Evolutionary conservation across 23 tunicate genomes (phyloP), one percentile per base, ranked within the genome.

Genomic region (Oikopleura albicans): DNA sequence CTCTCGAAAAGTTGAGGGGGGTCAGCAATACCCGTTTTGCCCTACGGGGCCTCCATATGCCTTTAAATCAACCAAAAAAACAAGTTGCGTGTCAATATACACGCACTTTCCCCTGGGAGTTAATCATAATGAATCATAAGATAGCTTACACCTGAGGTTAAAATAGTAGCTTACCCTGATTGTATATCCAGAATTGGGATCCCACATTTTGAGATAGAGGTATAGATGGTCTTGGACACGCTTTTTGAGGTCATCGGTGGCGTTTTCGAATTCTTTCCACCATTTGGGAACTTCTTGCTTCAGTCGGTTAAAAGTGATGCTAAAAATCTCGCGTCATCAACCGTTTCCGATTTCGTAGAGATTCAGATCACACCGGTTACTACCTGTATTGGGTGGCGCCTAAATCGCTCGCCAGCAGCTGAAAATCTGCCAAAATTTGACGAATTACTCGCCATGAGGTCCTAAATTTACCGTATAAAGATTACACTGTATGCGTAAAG

Each of bases 151-250:
- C n/a, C n/a, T n/a, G n/a, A n/a, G n/a, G n/a, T n/a, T n/a, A n/a
- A n/a, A n/a, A n/a, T n/a, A n/a, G n/a, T n/a, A 49, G 12, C 16
- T 49, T 22, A 49, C 63, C 79, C 37, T 71, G 37, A 71, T 71
- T 16, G 79, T 71, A 37, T 71, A 71, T 34, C 79, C 79, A 31
- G 37, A 22, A 37, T 71, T 71, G 28, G 79, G 79, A 71, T 71
- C 79, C 79, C 79, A 71, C 79, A 71, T 71, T 71, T 71, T 71
- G 34, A 71, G 35, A 31, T 12, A 71, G 37, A 71, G 31, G 79
- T 71, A 71, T 22, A 71, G 28, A 29, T 71, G 79, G 31, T 71
- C 27, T 16, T 29, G 79, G 37, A 71, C 4, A 22, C 37, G 28
- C 31, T 71, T 29, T 31, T 71, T 71, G 4, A 22, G 28, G 2